Percentiles rank a stretch among this genome's conserved stretches.
These are phyloP conservation scores for Cossypha caffra DNA, from an alignment of 2,797 vertebrate species.

Conservation along the genomic window DNA sequence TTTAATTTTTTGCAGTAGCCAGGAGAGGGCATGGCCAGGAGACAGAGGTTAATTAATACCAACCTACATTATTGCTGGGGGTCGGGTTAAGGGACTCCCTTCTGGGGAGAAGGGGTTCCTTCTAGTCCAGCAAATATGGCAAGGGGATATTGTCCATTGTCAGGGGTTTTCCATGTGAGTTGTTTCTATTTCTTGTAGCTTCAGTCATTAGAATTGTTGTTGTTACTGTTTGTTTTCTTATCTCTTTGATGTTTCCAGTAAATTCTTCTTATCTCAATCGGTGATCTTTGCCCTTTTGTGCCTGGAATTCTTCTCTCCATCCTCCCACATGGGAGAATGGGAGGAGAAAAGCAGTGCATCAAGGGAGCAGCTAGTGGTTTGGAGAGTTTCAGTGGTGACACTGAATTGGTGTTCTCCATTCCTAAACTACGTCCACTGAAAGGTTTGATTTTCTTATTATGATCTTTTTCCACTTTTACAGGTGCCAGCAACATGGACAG, in stretches of 20 bases:
- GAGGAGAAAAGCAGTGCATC: neutral
- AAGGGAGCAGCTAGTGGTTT: neutral
- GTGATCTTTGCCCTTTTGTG: neutral
- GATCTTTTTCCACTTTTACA: neutral
- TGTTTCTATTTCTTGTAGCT: neutral
- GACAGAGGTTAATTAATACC: neutral
- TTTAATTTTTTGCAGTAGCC: neutral
- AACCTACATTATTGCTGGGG: neutral
- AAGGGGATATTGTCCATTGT: too few relatives aligned
- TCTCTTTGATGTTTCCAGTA: neutral
- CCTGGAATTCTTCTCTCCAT: neutral
- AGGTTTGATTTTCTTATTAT: neutral
- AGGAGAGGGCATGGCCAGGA: neutral
- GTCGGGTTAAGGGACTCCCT: neutral
- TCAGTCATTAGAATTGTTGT: neutral
- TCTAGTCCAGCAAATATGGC: neutral
- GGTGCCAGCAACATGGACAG: neutral
- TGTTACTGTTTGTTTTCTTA: neutral
- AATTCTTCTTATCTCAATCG: neutral
- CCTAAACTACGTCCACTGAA: neutral
- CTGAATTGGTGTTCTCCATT: neutral
- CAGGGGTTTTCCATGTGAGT: neutral
- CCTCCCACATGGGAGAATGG: accelerated
- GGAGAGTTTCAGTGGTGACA: too few relatives aligned
- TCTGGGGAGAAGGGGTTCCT: neutral